Conservation (phyloP, 2,113 vertebrate species). For the Struthio camelus region DNA sequence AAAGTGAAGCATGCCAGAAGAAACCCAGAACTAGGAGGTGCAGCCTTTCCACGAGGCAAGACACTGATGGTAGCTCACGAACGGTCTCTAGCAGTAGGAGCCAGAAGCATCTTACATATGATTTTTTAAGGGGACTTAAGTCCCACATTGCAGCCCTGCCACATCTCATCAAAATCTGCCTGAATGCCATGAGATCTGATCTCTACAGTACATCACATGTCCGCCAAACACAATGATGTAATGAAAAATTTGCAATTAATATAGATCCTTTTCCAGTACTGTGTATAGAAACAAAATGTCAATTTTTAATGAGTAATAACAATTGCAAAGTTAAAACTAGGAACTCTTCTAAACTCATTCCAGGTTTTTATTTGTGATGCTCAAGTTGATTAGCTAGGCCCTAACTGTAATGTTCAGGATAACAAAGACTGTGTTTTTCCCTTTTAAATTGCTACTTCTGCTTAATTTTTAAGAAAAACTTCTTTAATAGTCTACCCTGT, state of each 20-base stretch:
- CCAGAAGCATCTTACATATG: background rate
- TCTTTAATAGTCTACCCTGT: background rate
- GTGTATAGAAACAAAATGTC: background rate
- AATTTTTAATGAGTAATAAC: background rate
- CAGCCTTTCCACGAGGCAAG: background rate
- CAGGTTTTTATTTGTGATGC: background rate
- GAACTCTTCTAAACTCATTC: background rate
- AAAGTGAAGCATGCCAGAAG: background rate
- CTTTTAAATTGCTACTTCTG: background rate
- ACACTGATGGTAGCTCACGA: background rate
- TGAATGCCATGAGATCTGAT: background rate
- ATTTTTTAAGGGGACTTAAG: background rate
- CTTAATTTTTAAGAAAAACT: background rate
- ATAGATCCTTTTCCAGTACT: background rate
- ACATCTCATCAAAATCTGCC: background rate
- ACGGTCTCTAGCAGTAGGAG: background rate
- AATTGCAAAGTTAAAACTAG: background rate
- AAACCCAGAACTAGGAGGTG: background rate
- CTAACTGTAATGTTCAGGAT: background rate
- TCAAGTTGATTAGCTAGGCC: background rate
- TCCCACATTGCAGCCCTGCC: background rate
- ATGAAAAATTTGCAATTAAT: background rate
- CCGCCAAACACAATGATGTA: background rate
- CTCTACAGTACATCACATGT: background rate
- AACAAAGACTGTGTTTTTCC: background rate